Evolutionary conservation across 92 coral and sea anemone species (phyloP).

Genomic region (Parazoanthus darwini): DNA sequence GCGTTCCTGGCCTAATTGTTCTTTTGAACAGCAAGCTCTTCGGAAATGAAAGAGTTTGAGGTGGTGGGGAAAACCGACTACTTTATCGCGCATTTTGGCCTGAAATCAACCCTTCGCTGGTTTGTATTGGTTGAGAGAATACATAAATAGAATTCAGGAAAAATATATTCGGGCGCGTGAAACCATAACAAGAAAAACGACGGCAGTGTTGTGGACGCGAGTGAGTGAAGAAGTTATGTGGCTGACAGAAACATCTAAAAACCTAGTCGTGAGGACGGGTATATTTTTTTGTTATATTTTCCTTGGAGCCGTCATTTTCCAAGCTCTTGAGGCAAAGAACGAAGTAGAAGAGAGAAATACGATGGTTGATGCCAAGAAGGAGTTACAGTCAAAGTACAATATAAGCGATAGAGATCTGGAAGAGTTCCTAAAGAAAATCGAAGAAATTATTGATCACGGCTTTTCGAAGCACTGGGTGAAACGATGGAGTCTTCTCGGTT

Average conservation of each 20-base stretch:
- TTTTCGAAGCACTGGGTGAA: slow-evolving; percentile 87
- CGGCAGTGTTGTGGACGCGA: background rate
- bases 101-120: slow-evolving; percentile 34
- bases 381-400: slow-evolving; percentile 79
- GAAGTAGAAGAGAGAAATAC: slow-evolving; percentile 72
- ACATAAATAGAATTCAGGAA: slow-evolving; percentile 9
- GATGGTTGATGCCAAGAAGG: slow-evolving; percentile 58
- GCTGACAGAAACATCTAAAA: slow-evolving; percentile 69
- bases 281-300: slow-evolving; percentile 79
- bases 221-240: slow-evolving; percentile 58
- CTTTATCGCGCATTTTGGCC: slow-evolving; percentile 32
- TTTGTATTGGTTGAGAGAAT: slow-evolving; percentile 27
- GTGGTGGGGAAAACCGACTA: slow-evolving; percentile 1
- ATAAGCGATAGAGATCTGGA: slow-evolving; percentile 80
- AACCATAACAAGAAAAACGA: background rate
- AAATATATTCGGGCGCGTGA: background rate
- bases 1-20: slow-evolving; percentile 14
- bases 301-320: slow-evolving; percentile 92
- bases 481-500: slow-evolving; percentile 89
- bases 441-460: slow-evolving; percentile 92
- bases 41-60: slow-evolving; percentile 29
- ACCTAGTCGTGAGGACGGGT: slow-evolving; percentile 67
- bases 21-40: background rate
- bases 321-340: slow-evolving; percentile 92
- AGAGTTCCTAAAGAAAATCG: slow-evolving; percentile 70